A percentile compares a stretch with the other conserved stretches of the same genome.
Evolutionary conservation across 2,888 invertebrate genomes (phyloP).

Genomic region (Lepeophtheirus nordmannii): DNA sequence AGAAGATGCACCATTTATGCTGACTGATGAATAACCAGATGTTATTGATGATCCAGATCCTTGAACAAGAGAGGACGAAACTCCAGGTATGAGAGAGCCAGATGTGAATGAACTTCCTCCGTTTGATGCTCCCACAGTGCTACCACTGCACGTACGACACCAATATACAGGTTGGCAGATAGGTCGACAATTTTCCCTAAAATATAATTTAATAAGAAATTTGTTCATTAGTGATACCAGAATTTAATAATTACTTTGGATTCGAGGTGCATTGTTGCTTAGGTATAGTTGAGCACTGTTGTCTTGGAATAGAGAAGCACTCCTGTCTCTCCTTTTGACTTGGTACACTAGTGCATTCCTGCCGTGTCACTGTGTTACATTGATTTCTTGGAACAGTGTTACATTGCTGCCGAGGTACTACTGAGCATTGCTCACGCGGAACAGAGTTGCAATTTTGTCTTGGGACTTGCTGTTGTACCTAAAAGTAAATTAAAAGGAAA

Average conservation of each 20-base stretch:
- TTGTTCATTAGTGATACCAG: background rate
- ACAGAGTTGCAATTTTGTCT: slow-evolving; percentile 16
- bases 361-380: slow-evolving; percentile 12
- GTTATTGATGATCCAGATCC: background rate
- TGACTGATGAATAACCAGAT: background rate
- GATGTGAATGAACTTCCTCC: background rate
- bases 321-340: slow-evolving; percentile 17
- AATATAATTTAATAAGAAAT: background rate
- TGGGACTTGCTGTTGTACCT: slow-evolving; percentile 13
- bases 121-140: background rate
- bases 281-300: slow-evolving; percentile 14
- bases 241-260: slow-evolving; percentile 12
- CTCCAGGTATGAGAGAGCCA: background rate
- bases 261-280: slow-evolving; percentile 9
- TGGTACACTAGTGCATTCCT: slow-evolving; percentile 12
- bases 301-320: slow-evolving; percentile 11
- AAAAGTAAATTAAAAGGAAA: too few relatives aligned
- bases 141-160: slow-evolving; percentile 18
- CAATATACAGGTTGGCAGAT: slow-evolving; percentile 24
- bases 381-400: slow-evolving; percentile 20
- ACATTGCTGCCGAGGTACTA: slow-evolving; percentile 18
- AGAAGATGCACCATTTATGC: background rate
- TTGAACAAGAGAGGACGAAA: background rate
- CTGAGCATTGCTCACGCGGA: slow-evolving; percentile 5
- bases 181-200: slow-evolving; percentile 19